These are phyloP conservation scores for Mycetomoellerius zeteki DNA, from an alignment of 1,140 invertebrate genomes.

Conservation along the genomic window DNA sequence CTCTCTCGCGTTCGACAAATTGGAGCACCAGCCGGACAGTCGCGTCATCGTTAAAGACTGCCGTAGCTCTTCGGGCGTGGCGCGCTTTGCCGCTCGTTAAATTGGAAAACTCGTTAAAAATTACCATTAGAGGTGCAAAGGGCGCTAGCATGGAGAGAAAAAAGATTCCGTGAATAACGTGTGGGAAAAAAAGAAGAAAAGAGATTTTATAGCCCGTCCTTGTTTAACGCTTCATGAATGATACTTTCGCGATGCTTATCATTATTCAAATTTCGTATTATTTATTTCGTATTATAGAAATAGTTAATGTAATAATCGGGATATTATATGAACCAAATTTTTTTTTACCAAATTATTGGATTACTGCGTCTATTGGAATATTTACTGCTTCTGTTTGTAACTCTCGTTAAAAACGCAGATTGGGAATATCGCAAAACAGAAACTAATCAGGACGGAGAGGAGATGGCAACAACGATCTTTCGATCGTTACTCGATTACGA, in stretches of 20 bases:
- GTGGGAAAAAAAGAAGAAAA: neutral
- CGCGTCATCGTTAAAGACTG: constrained; percentile 59
- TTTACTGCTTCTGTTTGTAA: neutral
- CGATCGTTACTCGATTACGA: constrained; percentile 12
- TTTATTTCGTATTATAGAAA: constrained; percentile 17
- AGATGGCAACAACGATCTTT: neutral
- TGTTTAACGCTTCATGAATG: constrained; percentile 20
- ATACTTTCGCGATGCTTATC: neutral
- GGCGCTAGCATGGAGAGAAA: constrained; percentile 31
- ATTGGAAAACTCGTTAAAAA: constrained; percentile 65
- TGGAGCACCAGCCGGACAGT: constrained; percentile 56
- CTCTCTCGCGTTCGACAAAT: constrained; percentile 64
- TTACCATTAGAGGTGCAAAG: constrained; percentile 61
- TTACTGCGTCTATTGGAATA: neutral
- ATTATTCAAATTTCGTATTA: neutral
- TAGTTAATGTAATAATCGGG: too few species aligned
- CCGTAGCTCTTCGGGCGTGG: constrained; percentile 33
- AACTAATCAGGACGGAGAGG: neutral
- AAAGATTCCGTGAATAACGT: constrained; percentile 39
- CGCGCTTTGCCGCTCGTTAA: constrained; percentile 55
- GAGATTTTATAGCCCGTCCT: neutral
- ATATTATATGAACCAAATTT: neutral
- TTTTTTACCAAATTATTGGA: neutral
- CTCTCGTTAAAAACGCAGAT: neutral
- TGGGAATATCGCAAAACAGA: neutral